Base-by-base conservation (phyloP, 2,797 vertebrate genomes). In the Gymnocypris eckloni region DNA sequence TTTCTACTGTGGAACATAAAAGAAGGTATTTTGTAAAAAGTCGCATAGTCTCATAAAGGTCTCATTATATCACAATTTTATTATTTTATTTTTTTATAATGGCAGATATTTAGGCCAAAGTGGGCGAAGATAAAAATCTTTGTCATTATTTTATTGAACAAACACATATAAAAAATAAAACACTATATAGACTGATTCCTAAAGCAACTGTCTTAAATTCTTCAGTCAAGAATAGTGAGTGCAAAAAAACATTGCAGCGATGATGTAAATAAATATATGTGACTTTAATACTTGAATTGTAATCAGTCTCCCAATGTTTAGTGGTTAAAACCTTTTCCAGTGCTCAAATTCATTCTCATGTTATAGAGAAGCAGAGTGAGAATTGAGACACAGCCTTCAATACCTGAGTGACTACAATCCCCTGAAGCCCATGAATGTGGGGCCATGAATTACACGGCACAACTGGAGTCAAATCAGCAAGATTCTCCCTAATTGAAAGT, bases 371-470 rank as follows among this genome's bases (percentile, higher is more conserved):
- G 37, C n/a, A 66, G 54, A 66, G 16, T 7, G 16, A 11, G 18
- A 66, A 66, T 28, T 28, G 13, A 80, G 59, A 66, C 9, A 48
- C 39, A 79, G 41, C 39, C 41, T n/a, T 64, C 9, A 8, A 66
- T 18, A 33, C n/a, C n/a, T 22, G 39, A 80, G 45, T 3, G 41
- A 45, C 59, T 79, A 45, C 37, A 82, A 82, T 76, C 59, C 18
- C 69, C 70, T 45, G 54, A 82, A 61, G 25, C 20, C 22, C 16
- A 43, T 70, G 78, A 82, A 59, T 41, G 45, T 82, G 79, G 18
- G 45, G 83, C 4, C 61, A 69, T 69, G 78, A 88, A 87, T 86
- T 86, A 84, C 84, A 82, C 37, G 76, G 82, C 48, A 87, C 71
- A 67, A 37, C 25, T 84, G 56, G 66, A 77, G 77, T 72, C 79